A percentile compares a stretch with the other conserved stretches of the same genome.
These are phyloP conservation scores for Drosophila greeni DNA, from an alignment of 2,888 invertebrate species.

Conservation along the genomic window DNA sequence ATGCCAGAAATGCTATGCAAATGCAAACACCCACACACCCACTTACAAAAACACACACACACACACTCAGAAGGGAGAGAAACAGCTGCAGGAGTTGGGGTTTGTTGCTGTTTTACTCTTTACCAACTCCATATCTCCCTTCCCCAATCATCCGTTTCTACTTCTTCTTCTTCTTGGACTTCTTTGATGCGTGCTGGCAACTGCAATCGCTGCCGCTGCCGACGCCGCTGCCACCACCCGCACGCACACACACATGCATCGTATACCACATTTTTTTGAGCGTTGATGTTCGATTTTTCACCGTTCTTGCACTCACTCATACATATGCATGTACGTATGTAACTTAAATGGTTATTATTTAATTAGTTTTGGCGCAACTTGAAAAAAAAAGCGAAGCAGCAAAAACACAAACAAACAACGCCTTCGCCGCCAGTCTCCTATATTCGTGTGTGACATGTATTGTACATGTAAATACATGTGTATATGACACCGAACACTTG, in stretches of 20 bases:
- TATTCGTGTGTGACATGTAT: background rate
- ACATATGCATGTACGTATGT: background rate
- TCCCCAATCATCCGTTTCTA: background rate
- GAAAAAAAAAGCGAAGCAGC: conserved; percentile 6
- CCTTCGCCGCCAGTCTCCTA: conserved; percentile 17
- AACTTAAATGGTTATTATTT: conserved; percentile 22
- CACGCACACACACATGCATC: conserved; percentile 16
- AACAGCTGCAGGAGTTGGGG: conserved; percentile 27
- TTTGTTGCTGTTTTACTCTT: conserved; percentile 28
- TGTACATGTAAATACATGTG: conserved; percentile 6
- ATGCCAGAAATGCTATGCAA: conserved; percentile 43
- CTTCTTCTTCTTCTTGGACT: conserved; percentile 17
- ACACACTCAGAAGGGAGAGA: conserved; percentile 6
- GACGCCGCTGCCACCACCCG: conserved; percentile 29
- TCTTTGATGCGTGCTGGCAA: conserved; percentile 30
- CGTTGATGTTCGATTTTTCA: conserved; percentile 68
- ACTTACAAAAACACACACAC: background rate
- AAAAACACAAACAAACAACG: conserved; percentile 15
- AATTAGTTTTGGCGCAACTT: conserved; percentile 39
- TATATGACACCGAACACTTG: conserved; percentile 15
- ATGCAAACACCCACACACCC: conserved; percentile 48
- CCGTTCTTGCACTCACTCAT: conserved; percentile 48
- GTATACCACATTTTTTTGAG: conserved; percentile 27
- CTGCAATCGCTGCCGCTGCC: conserved; percentile 33
- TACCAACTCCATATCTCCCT: conserved; percentile 1